Percentiles rank a stretch among this genome's conserved stretches.
These are phyloP conservation scores for Calameuta pallipes DNA, from an alignment of 2,888 invertebrate species.

Conservation along the genomic window DNA sequence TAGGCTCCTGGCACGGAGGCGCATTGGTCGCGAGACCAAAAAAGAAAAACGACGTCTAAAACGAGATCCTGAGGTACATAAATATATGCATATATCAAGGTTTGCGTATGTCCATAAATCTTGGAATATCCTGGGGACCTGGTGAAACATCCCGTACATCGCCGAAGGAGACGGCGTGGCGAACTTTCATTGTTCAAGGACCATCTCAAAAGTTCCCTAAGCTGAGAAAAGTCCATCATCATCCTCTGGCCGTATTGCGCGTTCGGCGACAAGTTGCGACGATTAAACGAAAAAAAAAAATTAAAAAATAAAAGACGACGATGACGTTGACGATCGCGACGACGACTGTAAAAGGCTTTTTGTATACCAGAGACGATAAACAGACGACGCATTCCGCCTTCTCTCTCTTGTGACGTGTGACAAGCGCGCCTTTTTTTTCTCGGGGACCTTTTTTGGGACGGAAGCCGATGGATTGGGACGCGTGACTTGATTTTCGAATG, in stretches of 20 bases:
- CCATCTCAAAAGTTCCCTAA: slow-evolving; percentile 70
- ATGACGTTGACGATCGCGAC: background rate
- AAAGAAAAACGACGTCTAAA: background rate
- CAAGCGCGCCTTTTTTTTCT: background rate
- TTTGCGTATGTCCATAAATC: slow-evolving; percentile 1
- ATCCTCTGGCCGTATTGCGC: slow-evolving; percentile 5
- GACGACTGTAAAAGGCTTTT: background rate
- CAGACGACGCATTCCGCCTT: background rate
- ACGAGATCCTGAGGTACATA: background rate
- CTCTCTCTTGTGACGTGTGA: background rate
- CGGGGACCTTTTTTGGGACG: background rate
- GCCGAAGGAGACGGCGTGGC: slow-evolving; percentile 11
- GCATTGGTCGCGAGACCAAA: background rate
- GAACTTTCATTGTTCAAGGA: slow-evolving; percentile 65
- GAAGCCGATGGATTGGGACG: background rate
- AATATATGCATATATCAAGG: background rate
- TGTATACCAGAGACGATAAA: background rate
- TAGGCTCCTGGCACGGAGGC: background rate
- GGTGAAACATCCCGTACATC: background rate
- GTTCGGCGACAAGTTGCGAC: background rate
- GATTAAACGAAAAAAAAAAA: background rate
- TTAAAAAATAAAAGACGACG: background rate
- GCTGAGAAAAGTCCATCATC: slow-evolving; percentile 59
- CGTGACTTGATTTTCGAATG: background rate
- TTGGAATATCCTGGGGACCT: slow-evolving; percentile 7